A percentile compares a stretch with the other conserved stretches of the same genome.
These are phyloP conservation scores for Solenopsis fugax DNA, from an alignment of 1,140 invertebrate species.

Conservation along the genomic window DNA sequence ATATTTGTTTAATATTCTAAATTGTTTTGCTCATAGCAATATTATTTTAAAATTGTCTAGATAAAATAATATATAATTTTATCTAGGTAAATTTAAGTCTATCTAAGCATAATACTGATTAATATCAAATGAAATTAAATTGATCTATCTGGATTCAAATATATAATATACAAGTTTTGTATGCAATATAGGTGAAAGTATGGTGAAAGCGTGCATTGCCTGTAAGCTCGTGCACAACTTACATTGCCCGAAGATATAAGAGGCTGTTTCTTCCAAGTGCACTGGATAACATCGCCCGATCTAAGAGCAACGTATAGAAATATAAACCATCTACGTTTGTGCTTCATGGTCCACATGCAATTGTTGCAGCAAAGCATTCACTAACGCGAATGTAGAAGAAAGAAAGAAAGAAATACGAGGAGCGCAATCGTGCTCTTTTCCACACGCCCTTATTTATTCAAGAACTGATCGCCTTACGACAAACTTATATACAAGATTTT, in stretches of 20 bases:
- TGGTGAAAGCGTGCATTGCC: conserved; percentile 67
- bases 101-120: neutral
- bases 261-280: conserved; percentile 84
- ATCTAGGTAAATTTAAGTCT: no score
- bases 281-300: conserved; percentile 68
- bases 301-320: conserved; percentile 67
- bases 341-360: conserved; percentile 69
- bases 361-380: conserved; percentile 68
- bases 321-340: conserved; percentile 68
- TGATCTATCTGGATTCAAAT: conserved; percentile 26
- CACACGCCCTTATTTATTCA: conserved; percentile 30
- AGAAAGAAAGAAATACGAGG: conserved; percentile 20
- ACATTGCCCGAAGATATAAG: conserved; percentile 76
- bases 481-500: neutral
- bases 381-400: conserved; percentile 45
- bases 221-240: conserved; percentile 78
- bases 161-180: conserved; percentile 19
- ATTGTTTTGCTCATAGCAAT: no score
- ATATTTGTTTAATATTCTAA: no score
- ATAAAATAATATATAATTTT: no score
- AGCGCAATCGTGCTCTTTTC: conserved; percentile 48
- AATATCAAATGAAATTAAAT: neutral
- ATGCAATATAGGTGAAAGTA: conserved; percentile 50
- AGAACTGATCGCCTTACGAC: conserved; percentile 15
- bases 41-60: no score